These are phyloP conservation scores for Colaptes auratus DNA, from an alignment of 2,113 vertebrate species.

Conservation along the genomic window DNA sequence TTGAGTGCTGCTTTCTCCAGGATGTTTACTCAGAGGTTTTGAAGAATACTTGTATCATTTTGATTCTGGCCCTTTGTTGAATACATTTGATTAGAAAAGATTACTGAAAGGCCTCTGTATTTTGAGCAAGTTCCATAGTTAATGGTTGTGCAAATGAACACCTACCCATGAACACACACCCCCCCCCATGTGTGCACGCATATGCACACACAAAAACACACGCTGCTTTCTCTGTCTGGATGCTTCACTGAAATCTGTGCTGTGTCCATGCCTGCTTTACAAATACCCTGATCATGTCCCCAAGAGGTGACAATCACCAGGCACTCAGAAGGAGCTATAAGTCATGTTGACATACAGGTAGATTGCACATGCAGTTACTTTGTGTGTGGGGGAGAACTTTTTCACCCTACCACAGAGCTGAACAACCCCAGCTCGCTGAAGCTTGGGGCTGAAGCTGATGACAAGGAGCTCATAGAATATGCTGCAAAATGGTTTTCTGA, in stretches of 20 bases:
- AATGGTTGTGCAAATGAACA: not conserved
- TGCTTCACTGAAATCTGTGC: not conserved
- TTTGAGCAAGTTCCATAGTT: not conserved
- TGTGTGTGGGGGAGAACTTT: too few species aligned
- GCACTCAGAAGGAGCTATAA: not conserved
- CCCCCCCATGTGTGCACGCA: too few species aligned
- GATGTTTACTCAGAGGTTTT: not conserved
- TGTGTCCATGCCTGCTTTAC: rapidly evolving
- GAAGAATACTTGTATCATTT: not conserved
- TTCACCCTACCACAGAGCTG: too few species aligned
- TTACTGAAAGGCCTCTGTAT: not conserved
- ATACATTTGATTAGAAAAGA: not conserved
- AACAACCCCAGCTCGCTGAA: too few species aligned
- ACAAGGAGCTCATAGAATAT: not conserved
- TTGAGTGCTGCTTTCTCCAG: not conserved
- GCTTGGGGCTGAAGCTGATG: not conserved
- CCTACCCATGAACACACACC: rapidly evolving
- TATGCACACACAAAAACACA: not conserved
- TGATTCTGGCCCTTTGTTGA: not conserved
- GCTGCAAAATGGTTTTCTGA: not conserved
- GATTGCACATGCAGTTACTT: rapidly evolving
- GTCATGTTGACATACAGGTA: not conserved
- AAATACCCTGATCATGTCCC: not conserved
- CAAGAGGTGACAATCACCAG: not conserved
- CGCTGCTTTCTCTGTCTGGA: not conserved